Base-by-base conservation (phyloP, 2,797 vertebrate genomes). In the Phaenicophaeus curvirostris region DNA sequence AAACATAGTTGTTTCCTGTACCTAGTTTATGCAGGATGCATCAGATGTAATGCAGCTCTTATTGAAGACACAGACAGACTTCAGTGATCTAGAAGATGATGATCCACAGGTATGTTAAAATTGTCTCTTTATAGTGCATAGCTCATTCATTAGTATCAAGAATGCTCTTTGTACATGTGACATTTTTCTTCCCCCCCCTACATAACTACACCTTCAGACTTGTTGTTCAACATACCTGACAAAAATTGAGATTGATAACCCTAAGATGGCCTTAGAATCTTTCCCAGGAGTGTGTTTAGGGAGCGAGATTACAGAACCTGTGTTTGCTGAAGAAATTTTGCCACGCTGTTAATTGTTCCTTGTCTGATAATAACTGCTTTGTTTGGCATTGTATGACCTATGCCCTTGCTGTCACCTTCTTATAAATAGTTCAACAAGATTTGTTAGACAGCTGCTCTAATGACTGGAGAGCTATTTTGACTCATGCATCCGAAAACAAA, bases 1-100 rank as follows among this genome's bases (percentile, higher is more conserved):
- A 92, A 88, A 87, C 48, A 2, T 11, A 13, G 17, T 76, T 93
- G 6, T 82, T 23, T 84, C 66, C 39, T 87, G 2, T 68, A n/a
- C 96, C 50, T 93, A 99, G 99, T 99, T 99, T 95, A 99, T 99
- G 99, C 99, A 99, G n/a, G 99, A 99, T 28, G 99, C 99, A 14
- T 99, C 99, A 0, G 99, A 99, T 37, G 99, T 99, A 94, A 99
- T 99, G 99, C 99, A 99, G 94, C 98, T 99, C 11, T 98, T 99
- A 44, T 54, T 99, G 86, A 99, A 99, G 96, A 99, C 99, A 31
- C 99, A 99, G 81, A 99, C 99, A 2, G 99, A 99, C 97, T 99
- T 99, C 94, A 99, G 98, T 57, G 99, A 99, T 85, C 97, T 99
- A 96, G 99, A 99, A 62, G 99, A 99, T 12, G 99, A 99, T 6